Percentiles rank a stretch among this genome's conserved stretches.
These are phyloP conservation scores for Dorcus hopei DNA, from an alignment of 2,888 invertebrate species.

Conservation along the genomic window DNA sequence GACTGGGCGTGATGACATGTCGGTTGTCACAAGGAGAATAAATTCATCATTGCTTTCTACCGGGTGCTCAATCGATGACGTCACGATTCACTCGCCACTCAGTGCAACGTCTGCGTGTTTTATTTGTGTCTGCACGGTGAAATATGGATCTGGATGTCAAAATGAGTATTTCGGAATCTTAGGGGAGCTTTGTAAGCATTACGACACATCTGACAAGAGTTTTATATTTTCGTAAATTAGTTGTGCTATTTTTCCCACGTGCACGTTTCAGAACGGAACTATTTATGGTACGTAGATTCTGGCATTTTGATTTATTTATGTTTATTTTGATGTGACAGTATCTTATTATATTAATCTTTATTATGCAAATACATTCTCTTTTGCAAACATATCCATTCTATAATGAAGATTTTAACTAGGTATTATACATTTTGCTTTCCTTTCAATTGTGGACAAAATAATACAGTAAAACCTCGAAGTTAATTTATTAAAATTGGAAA, in stretches of 20 bases:
- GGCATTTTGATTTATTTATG: no score
- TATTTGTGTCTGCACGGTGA: constrained; percentile 20
- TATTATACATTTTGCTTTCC: no score
- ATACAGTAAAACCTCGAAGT: no score
- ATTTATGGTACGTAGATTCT: no score
- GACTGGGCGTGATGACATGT: constrained; percentile 43
- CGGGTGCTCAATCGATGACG: constrained; percentile 24
- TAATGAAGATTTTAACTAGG: no score
- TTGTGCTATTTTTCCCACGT: constrained; percentile 7
- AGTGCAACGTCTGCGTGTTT: constrained; percentile 14
- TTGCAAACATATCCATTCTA: no score
- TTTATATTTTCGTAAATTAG: constrained; percentile 7
- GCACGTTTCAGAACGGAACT: no score
- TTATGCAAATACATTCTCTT: no score
- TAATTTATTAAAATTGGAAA: no score
- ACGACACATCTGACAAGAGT: constrained; percentile 2
- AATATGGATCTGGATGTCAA: constrained; percentile 21
- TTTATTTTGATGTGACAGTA: no score
- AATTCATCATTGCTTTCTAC: constrained; percentile 21
- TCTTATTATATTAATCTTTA: no score
- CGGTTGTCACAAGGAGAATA: constrained; percentile 23
- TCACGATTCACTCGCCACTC: constrained; percentile 25
- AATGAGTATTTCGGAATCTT: constrained; percentile 4
- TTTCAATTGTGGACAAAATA: no score
- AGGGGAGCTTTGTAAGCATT: not conserved